Evolutionary conservation across 2,113 vertebrate genomes (phyloP), one percentile per base, ranked within the genome.

Genomic region (Pelecanus crispus): DNA sequence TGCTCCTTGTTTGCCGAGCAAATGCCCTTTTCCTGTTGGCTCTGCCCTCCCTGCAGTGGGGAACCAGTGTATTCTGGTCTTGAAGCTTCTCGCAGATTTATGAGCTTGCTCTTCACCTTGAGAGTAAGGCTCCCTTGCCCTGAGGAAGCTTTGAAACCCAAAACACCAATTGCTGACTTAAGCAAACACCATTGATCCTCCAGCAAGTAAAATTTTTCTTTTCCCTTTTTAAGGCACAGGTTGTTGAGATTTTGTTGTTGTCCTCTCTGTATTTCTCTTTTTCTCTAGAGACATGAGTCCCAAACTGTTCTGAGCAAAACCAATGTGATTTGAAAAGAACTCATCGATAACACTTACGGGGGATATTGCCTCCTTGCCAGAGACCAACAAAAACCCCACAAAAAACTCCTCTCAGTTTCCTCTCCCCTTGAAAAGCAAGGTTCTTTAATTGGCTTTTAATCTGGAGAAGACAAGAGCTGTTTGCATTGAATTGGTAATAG

Each of bases 371-470:
- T 92, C 61, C 45, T 81, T 82, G 66, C 63, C 80, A 82, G 88
- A 72, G 49, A 63, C 42, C 95, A 71, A 52, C 80, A 95, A 81
- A 95, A 84, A 16, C 31, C 50, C 36, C 70, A 72, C 67, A 70
- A 59, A 62, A 62, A 74, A 79, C 87, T 80, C 80, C 68, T 65
- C 83, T 66, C 72, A 13, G 70, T 91, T 82, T 92, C 84, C 74
- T 89, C 90, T 96, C 92, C 91, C 92, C 89, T 92, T 90, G 92
- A 92, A 86, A 97, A 94, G 96, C 96, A 79, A 96, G 88, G 88
- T 55, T 91, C 73, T 86, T 94, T 97, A 98, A 98, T 98, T 98
- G 97, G 88, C 96, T 97, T 97, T 98, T 97, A 97, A 98, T 98
- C 95, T 92, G 50, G 88, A 74, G 90, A 90, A 89, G 96, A 90